Evolutionary conservation across 2,113 vertebrate genomes (phyloP), one percentile per base, ranked within the genome.

Genomic region (Sinosuthora webbiana): DNA sequence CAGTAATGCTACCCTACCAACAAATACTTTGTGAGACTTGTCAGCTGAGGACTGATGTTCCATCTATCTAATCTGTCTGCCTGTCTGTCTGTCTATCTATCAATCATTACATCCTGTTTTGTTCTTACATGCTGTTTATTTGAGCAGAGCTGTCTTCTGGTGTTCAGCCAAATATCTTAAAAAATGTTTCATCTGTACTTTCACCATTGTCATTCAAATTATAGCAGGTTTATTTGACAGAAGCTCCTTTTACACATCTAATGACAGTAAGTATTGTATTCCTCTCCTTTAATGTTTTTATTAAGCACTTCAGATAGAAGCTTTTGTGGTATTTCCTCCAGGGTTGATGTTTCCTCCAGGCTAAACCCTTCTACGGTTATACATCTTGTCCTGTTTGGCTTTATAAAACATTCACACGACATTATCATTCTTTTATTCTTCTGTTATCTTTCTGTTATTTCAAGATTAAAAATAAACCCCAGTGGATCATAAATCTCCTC

Each of bases 381-480:
- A n/a, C 9, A 55, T 93, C 37, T 80, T 94, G 88, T 89, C 55
- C 70, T 87, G 18, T 57, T 93, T 78, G 47, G 27, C 52, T 88
- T 93, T 85, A 94, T 55, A 89, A 91, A 83, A 79, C 24, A 55
- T 87, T 91, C 42, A 85, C n/a, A 44, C 33, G 69, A 50, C n/a
- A 62, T 85, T 79, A 93, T 39, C 2, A 15, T 85, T 91, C 41
- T 79, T 95, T 83, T 80, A 76, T 95, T 94, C 49, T 39, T 89
- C 53, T 80, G 9, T 82, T 95, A 85, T 95, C 55, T 91, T 85
- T 87, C 87, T 94, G 68, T 83, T 95, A 83, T 94, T 95, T 50
- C 59, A 77, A 91, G 93, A 96, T 95, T 91, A 94, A 97, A 97
- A 90, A 88, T 95, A 94, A 96, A 93, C 33, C 80, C 81, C 70